Evolutionary conservation across 1,140 invertebrate species (phyloP), one percentile per base, ranked within the genome.

Genomic region (Chironomus tepperi): DNA sequence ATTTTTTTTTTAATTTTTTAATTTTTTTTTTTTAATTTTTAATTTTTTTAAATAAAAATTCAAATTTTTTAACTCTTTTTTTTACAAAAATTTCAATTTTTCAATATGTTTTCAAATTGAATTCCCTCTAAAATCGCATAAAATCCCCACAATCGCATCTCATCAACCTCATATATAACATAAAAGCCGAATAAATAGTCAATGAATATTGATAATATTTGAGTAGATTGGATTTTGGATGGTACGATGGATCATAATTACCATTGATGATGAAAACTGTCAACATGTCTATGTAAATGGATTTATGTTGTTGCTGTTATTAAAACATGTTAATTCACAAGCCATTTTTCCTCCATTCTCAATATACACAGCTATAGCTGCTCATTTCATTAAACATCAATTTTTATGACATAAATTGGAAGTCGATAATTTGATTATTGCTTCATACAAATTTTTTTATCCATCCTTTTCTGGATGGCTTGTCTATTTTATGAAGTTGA

Each of bases 211-310:
- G 24, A 34, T 34, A 34, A 34, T 34, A 34, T 34, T 34, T 34
- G 24, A 34, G 24, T 34, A 34, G 24, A 34, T 34, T 34, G 24
- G 24, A 34, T 34, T 34, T 34, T 34, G 24, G 24, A 34, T 34
- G 24, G 2, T 34, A 34, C 24, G 24, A 34, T 34, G 24, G 24
- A 34, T 34, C 24, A 34, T 34, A 34, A 34, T 34, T 34, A 34
- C 24, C 24, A 34, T 34, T 70, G 16, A 18, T 70, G 65, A 70
- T 70, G 65, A 70, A 70, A 70, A 70, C 8, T 70, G 65, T 70
- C 65, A 70, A 70, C 65, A 70, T 18, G 19, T 21, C 16, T 21
- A 70, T 70, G 65, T 70, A 70, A 67, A 67, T 67, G 65, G 18
- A 70, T 70, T 70, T 70, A 70, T 21, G 47, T 57, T 57, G 12